A percentile compares a stretch with the other conserved stretches of the same genome.
These are phyloP conservation scores for Xyrichtys novacula DNA, from an alignment of 2,797 vertebrate genomes.

Conservation along the genomic window DNA sequence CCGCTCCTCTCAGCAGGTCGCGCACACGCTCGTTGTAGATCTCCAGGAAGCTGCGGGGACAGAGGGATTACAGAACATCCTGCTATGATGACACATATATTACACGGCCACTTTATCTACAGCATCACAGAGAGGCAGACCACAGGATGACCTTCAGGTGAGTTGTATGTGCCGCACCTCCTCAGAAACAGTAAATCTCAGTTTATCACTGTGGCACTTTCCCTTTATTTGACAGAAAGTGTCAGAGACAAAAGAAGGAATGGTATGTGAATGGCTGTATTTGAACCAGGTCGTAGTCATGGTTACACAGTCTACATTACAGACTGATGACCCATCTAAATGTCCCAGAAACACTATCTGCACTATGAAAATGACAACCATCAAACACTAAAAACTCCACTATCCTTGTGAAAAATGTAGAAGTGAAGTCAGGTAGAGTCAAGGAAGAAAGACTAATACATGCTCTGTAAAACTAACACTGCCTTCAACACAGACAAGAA, in stretches of 20 bases:
- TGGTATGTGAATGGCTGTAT: conserved; percentile 1
- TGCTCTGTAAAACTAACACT: not conserved
- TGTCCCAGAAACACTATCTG: conserved; percentile 11
- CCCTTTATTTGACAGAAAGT: conserved; percentile 15
- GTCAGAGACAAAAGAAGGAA: not conserved
- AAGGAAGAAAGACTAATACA: not conserved
- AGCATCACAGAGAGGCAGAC: not conserved
- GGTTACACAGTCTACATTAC: conserved; percentile 1
- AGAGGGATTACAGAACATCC: conserved; percentile 5
- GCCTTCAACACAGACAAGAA: conserved; percentile 1
- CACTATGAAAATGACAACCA: not conserved
- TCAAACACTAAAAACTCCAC: not conserved
- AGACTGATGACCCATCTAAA: conserved; percentile 6
- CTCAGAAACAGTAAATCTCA: not conserved
- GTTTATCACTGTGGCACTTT: not conserved
- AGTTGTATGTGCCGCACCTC: not conserved
- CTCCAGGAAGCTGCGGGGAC: conserved; percentile 91
- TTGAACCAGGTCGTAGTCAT: conserved; percentile 31
- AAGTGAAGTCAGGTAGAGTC: not conserved
- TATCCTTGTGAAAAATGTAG: not conserved
- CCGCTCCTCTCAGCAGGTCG: conserved; percentile 88
- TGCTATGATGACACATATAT: conserved; percentile 1
- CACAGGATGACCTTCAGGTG: not conserved
- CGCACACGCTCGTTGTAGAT: conserved; percentile 98
- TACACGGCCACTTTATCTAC: too few relatives aligned